These are phyloP conservation scores for Allygus modestus DNA, from an alignment of 2,888 invertebrate species.

Conservation along the genomic window DNA sequence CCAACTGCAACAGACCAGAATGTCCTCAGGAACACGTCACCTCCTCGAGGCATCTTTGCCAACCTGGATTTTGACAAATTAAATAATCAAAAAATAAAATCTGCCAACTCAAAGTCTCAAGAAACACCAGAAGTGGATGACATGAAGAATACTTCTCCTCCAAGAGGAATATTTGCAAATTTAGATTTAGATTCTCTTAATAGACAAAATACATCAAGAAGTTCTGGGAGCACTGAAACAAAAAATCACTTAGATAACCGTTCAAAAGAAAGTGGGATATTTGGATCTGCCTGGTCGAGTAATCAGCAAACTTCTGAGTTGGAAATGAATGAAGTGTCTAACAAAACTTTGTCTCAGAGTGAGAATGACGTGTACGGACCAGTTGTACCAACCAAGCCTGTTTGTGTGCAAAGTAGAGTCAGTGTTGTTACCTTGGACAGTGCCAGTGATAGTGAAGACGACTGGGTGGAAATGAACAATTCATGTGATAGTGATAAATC, in stretches of 20 bases:
- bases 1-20: conserved; percentile 77
- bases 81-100: conserved; percentile 68
- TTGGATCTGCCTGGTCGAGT: not conserved
- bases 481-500: conserved; percentile 32
- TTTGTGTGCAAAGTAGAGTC: not conserved
- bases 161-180: conserved; percentile 84
- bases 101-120: not conserved
- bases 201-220: conserved; percentile 36
- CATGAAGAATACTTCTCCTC: conserved; percentile 82
- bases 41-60: conserved; percentile 85
- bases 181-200: conserved; percentile 79
- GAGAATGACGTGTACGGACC: not conserved
- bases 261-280: not conserved
- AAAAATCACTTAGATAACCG: not conserved
- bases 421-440: not conserved
- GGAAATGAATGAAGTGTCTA: not conserved
- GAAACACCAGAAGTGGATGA: conserved; percentile 76
- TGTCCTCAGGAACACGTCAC: conserved; percentile 81
- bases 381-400: not conserved
- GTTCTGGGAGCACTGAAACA: not conserved
- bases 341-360: not conserved
- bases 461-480: conserved; percentile 30
- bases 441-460: conserved; percentile 38
- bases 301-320: not conserved
- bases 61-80: conserved; percentile 81